Evolutionary conservation across 1,140 invertebrate species (phyloP).

Genomic region (Zophobas atratus): DNA sequence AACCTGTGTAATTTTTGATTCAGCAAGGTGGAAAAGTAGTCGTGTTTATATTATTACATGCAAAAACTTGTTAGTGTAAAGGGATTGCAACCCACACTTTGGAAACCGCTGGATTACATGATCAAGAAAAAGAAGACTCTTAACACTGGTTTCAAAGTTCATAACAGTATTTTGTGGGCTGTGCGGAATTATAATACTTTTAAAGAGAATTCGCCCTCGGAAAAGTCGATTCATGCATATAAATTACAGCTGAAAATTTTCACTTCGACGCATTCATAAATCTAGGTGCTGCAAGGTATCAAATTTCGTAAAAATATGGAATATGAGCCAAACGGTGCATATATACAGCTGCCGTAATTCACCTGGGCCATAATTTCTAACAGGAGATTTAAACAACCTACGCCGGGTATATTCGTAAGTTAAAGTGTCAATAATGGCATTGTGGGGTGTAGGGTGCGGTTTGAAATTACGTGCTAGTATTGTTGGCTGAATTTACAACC

Average conservation of each 20-base stretch:
- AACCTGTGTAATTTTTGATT: no score
- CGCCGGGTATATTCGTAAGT: not conserved
- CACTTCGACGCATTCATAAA: not conserved
- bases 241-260: not conserved
- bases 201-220: no score
- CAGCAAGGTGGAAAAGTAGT: no score
- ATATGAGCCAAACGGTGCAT: not conserved
- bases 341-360: not conserved
- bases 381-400: slow-evolving; percentile 1
- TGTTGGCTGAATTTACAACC: not conserved
- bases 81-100: no score
- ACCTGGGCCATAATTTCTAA: not conserved
- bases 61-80: no score
- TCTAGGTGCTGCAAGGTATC: not conserved
- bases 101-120: no score
- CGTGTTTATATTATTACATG: no score
- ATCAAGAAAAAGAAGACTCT: no score
- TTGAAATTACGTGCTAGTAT: not conserved
- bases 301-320: slow-evolving; percentile 10
- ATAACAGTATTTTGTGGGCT: no score
- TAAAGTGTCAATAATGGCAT: slow-evolving; percentile 7
- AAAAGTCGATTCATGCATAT: not conserved
- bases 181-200: no score
- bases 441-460: slow-evolving; percentile 12
- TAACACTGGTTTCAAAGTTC: no score